Conservation (phyloP, 1,140 invertebrate species). For the Scaptomyza pallida region DNA sequence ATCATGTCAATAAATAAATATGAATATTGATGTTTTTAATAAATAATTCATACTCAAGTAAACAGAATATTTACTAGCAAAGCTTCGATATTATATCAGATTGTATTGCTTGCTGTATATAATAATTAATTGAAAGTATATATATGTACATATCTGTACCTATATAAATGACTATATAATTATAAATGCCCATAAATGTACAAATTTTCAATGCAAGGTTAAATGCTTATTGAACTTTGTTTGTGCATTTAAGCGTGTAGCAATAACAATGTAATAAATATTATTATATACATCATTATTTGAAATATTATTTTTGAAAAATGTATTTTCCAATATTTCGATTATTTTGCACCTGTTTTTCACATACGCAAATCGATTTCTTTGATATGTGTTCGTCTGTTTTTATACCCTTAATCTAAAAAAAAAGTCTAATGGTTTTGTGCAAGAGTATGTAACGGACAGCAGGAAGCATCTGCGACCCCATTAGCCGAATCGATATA, state of each 20-base stretch:
- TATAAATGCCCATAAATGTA: constrained; percentile 50
- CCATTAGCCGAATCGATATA: too few relatives aligned
- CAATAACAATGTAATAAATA: not conserved
- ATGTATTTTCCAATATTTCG: too few relatives aligned
- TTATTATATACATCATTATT: not conserved
- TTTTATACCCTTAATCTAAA: too few relatives aligned
- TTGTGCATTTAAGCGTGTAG: constrained; percentile 34
- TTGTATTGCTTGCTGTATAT: not conserved
- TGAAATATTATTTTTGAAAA: not conserved
- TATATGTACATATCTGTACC: not conserved
- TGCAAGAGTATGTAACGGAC: too few relatives aligned
- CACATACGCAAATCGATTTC: too few relatives aligned
- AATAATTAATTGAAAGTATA: not conserved
- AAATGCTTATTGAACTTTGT: constrained; percentile 35
- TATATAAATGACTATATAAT: constrained; percentile 51
- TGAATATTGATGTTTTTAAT: not conserved
- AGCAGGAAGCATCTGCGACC: too few relatives aligned
- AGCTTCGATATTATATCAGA: not conserved
- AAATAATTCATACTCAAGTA: not conserved
- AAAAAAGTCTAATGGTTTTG: too few relatives aligned
- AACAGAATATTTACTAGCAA: not conserved
- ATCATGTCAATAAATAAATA: not conserved
- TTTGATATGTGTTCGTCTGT: too few relatives aligned
- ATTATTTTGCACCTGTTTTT: too few relatives aligned
- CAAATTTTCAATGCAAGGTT: constrained; percentile 58